Conservation (phyloP, 1,140 invertebrate genomes). For the Laupala kohalensis region DNA sequence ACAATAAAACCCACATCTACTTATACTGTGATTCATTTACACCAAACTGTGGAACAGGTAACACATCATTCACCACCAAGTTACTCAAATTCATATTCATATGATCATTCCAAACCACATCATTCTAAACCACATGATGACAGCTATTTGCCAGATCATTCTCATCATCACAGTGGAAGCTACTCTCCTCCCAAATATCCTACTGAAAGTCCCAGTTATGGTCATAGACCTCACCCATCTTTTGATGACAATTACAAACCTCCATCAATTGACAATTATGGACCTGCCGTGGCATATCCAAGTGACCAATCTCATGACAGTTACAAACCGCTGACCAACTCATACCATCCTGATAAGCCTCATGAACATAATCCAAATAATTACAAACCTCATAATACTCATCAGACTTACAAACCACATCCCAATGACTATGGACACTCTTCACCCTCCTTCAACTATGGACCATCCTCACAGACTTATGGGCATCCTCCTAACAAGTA, state of each 20-base stretch:
- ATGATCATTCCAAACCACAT: not conserved
- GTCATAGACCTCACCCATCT: not conserved
- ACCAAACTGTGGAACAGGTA: not conserved
- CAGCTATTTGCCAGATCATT: not conserved
- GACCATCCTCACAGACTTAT: too few relatives aligned
- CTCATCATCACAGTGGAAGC: not conserved
- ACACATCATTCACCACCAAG: not conserved
- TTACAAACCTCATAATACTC: slow-evolving; percentile 1
- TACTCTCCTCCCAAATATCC: not conserved
- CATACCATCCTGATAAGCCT: not conserved
- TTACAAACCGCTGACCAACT: not conserved
- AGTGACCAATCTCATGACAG: not conserved
- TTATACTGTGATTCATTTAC: not conserved
- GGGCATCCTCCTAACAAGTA: too few relatives aligned
- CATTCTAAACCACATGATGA: not conserved
- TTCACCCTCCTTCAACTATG: too few relatives aligned
- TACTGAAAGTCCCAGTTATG: not conserved
- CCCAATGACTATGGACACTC: too few relatives aligned
- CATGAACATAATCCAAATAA: not conserved
- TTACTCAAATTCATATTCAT: not conserved
- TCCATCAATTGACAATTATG: not conserved
- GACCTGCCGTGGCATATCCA: too few relatives aligned
- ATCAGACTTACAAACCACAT: too few relatives aligned
- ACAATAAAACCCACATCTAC: not conserved
- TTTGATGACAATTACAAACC: not conserved